These are phyloP conservation scores for Drepana falcataria DNA, from an alignment of 2,888 invertebrate genomes.

Conservation along the genomic window DNA sequence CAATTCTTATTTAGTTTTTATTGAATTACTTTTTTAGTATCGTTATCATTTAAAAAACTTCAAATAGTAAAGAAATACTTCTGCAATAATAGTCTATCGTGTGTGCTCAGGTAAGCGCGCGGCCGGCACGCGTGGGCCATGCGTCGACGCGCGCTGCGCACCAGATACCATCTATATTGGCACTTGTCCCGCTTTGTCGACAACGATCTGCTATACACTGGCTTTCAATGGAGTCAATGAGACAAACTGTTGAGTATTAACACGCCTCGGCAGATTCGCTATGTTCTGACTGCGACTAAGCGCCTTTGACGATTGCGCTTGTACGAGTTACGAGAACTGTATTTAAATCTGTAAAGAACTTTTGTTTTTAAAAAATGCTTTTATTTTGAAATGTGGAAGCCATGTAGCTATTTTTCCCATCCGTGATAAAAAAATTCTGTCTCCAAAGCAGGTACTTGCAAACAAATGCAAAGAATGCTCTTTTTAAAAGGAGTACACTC, in stretches of 20 bases:
- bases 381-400: too few relatives aligned
- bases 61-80: background rate
- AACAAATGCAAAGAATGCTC: too few relatives aligned
- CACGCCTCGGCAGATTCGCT: conserved; percentile 20
- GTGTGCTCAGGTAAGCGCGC: conserved; percentile 20
- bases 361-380: too few relatives aligned
- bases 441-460: too few relatives aligned
- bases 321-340: background rate
- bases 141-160: conserved; percentile 26
- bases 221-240: conserved; percentile 37
- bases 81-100: background rate
- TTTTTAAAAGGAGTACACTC: too few relatives aligned
- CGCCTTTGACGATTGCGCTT: background rate
- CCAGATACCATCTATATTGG: conserved; percentile 48
- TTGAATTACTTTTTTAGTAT: background rate
- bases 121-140: conserved; percentile 45
- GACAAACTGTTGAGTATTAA: conserved; percentile 27
- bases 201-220: conserved; percentile 34
- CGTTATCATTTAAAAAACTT: background rate
- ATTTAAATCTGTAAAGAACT: background rate
- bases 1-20: too few relatives aligned
- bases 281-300: background rate
- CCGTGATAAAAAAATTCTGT: too few relatives aligned
- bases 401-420: too few relatives aligned
- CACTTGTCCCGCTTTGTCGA: conserved; percentile 42